These are phyloP conservation scores for Xenops minutus DNA, from an alignment of 2,797 vertebrate genomes.

Conservation along the genomic window DNA sequence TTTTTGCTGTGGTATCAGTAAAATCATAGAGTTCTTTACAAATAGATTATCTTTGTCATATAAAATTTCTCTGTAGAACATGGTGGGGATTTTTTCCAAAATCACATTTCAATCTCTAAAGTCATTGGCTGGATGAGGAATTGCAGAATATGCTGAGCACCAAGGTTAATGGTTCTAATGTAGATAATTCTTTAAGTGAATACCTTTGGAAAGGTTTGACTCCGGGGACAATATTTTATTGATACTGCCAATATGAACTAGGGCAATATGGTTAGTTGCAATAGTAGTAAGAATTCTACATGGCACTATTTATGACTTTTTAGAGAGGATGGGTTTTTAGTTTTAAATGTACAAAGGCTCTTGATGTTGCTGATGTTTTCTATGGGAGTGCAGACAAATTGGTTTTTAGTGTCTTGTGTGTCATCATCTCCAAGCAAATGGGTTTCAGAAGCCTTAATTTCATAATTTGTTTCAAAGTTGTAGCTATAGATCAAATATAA, in stretches of 20 bases:
- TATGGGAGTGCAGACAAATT: background rate
- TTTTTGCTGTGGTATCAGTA: background rate
- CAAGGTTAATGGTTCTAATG: conserved; percentile 33
- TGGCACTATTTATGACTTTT: conserved; percentile 13
- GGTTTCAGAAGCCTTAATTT: conserved; percentile 38
- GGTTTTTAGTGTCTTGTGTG: conserved; percentile 11
- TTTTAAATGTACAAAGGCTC: background rate
- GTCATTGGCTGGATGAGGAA: conserved; percentile 30
- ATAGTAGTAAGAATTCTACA: conserved; percentile 47
- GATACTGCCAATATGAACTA: conserved; percentile 1
- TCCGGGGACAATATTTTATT: conserved; percentile 35
- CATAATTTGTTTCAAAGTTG: conserved; percentile 27
- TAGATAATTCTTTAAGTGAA: conserved; percentile 48
- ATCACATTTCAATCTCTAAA: conserved; percentile 12
- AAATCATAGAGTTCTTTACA: background rate
- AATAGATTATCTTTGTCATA: background rate
- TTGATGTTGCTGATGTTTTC: conserved; percentile 34
- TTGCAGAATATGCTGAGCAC: conserved; percentile 40
- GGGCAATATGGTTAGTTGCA: conserved; percentile 25
- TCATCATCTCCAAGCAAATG: conserved; percentile 20
- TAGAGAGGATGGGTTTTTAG: conserved; percentile 8
- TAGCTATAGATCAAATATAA: conserved; percentile 9
- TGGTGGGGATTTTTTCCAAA: background rate
- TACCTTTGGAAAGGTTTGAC: conserved; percentile 29
- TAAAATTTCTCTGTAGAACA: background rate